Base-by-base conservation (phyloP, 2,888 invertebrate genomes). In the Aleiodes alternator region DNA sequence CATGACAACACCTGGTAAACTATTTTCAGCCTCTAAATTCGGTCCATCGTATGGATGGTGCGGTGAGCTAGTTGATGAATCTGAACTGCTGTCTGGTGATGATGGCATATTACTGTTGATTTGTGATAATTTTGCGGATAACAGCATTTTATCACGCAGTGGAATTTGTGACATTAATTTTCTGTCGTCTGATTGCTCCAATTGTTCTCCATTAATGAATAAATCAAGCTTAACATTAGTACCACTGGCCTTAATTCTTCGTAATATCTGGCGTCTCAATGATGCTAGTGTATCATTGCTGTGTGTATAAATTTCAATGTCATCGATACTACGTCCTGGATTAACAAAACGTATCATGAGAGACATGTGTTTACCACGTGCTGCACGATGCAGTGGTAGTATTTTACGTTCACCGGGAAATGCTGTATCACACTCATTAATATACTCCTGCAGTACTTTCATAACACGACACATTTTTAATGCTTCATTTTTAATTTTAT, bases 371-470 rank as follows among this genome's bases (percentile, higher is more conserved):
- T 97, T 96, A 74, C 98, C 98, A 79, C 97, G 93, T 81, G 96
- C 96, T 9, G 97, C 96, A 86, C 98, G 94, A 86, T 95, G 95
- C 77, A 98, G 93, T 31, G 98, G 98, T 84, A 98, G 91, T 84
- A 96, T 95, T 86, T 95, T 95, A 80, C 98, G 92, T 89, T 98
- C 98, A 53, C 96, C 96, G 68, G 94, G 93, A 90, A 95, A 97
- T 80, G 94, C 94, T 83, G 94, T 94, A 92, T 98, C 98, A 91
- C 98, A 98, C 91, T 98, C 98, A 84, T 95, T 95, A 79, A 98
- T 94, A 89, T 98, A 98, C 91, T 98, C 98, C 89, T 96, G 96
- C 86, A 98, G 92, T 86, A 98, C 97, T 90, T 96, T 96, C 90
- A 98, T 93, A 73, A 98, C 96, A 82, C 98, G 94, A 90, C 96